A percentile compares a stretch with the other conserved stretches of the same genome.
phyloP scores from a whole-genome alignment of 2,888 invertebrate species.

The Lycocerus yunnanus region DNA sequence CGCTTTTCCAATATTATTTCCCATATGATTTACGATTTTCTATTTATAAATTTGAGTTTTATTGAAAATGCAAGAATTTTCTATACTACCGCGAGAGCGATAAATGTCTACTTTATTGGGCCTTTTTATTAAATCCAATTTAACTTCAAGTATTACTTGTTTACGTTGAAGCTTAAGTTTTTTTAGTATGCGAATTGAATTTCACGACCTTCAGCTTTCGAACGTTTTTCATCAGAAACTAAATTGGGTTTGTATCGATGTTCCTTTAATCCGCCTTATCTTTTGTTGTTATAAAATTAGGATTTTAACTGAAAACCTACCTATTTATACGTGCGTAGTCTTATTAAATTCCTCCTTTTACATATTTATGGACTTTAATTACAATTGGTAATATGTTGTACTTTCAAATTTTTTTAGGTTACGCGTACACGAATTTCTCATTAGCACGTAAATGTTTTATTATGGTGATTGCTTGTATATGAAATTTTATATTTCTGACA shows the following conservation, averaged over 20 bases:
- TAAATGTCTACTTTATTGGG: background rate
- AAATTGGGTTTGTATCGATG: slow-evolving; percentile 3
- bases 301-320: background rate
- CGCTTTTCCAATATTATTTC: background rate
- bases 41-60: background rate
- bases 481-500: background rate
- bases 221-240: slow-evolving; percentile 11
- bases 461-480: background rate
- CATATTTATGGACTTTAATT: background rate
- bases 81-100: background rate
- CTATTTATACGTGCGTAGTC: background rate
- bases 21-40: background rate
- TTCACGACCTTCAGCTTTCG: slow-evolving; percentile 7
- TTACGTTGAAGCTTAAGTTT: slow-evolving; percentile 16
- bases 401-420: background rate
- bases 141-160: slow-evolving; percentile 15
- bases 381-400: background rate
- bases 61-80: background rate
- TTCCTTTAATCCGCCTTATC: slow-evolving; percentile 1
- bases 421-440: background rate
- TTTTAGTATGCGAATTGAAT: slow-evolving; percentile 10
- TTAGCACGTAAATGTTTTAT: background rate
- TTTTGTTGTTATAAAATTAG: slow-evolving; percentile 2
- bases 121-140: slow-evolving; percentile 15
- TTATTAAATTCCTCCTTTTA: background rate